Evolutionary conservation across 2,113 vertebrate species (phyloP).

Genomic region (Scomber japonicus): DNA sequence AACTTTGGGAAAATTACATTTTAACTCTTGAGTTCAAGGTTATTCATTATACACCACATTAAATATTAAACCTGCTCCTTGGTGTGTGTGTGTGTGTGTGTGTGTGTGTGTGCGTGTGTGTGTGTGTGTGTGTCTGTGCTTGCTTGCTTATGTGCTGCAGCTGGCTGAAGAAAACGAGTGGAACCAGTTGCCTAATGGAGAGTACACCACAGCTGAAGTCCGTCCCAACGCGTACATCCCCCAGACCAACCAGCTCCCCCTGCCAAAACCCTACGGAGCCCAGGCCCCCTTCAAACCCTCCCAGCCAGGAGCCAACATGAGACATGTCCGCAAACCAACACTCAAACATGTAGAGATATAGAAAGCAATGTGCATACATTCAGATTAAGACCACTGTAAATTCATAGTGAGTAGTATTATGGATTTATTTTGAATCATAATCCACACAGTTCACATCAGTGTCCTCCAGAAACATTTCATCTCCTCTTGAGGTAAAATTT

Average conservation of each 20-base stretch:
- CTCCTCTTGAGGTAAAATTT: neutral
- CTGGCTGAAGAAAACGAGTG: slow-evolving; percentile 78
- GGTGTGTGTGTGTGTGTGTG: slow-evolving; percentile 32
- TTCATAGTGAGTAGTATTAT: neutral
- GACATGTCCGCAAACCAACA: slow-evolving; percentile 88
- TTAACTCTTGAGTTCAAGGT: slow-evolving; percentile 54
- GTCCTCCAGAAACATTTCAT: neutral
- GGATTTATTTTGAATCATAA: neutral
- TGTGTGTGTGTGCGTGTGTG: slow-evolving; percentile 46
- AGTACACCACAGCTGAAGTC: slow-evolving; percentile 83
- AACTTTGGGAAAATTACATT: slow-evolving; percentile 45
- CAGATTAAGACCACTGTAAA: neutral
- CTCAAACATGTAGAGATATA: slow-evolving; percentile 45
- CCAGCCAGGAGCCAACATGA: slow-evolving; percentile 83
- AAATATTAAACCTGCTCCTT: slow-evolving; percentile 58
- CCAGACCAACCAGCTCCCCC: slow-evolving; percentile 74
- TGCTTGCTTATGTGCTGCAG: slow-evolving; percentile 74
- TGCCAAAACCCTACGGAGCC: slow-evolving; percentile 88
- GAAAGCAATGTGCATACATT: neutral
- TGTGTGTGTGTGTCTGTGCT: slow-evolving; percentile 47
- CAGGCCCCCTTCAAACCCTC: slow-evolving; percentile 89
- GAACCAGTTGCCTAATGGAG: slow-evolving; percentile 72
- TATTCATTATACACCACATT: slow-evolving; percentile 14
- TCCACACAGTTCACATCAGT: neutral
- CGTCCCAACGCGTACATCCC: slow-evolving; percentile 89